Evolutionary conservation across 2,797 vertebrate species (phyloP), one percentile per base, ranked within the genome.

Genomic region (Otolemur crassicaudatus): DNA sequence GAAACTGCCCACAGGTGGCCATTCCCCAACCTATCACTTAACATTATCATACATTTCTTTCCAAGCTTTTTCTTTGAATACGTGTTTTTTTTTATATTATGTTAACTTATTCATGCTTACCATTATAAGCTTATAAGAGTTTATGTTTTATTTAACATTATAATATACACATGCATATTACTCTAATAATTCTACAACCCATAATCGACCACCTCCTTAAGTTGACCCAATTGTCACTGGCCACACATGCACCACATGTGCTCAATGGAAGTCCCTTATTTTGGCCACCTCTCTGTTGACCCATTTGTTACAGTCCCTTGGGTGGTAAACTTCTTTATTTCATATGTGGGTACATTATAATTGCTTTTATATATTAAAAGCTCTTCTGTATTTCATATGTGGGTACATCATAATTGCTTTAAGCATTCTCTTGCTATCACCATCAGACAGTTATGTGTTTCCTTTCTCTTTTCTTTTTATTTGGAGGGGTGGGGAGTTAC

Each of bases 21-120:
- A 53, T 11, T 12, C 61, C 53, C 46, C 19, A 92, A 97, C 81
- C 27, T 81, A 31, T 13, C 23, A 37, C 20, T 90, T 96, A 63
- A 82, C 20, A 80, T 84, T 93, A 88, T 79, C 14, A 3, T 49
- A 34, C 63, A 81, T 72, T 94, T 87, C 61, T 94, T 83, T 87
- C 23, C 19, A 81, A 49, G 82, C 12, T n/a, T 96, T 87, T 84
- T 88, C 73, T 92, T 83, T 82, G 65, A 83, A 88, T 73, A 79
- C 4, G 46, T 73, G 43, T 76, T 90, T 79, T 11, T 49, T 11
- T 49, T 65, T 5, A 65, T 58, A 14, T 82, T 23, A 69, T 75
- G 91, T 94, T 87, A 46, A 89, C 81, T 75, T 92, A 43, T 70
- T 60, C 27, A 86, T 43, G 29, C 2, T 94, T 58, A 10, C 19